Conservation (phyloP, 2,113 vertebrate species). For the Gallinago undulata region DNA sequence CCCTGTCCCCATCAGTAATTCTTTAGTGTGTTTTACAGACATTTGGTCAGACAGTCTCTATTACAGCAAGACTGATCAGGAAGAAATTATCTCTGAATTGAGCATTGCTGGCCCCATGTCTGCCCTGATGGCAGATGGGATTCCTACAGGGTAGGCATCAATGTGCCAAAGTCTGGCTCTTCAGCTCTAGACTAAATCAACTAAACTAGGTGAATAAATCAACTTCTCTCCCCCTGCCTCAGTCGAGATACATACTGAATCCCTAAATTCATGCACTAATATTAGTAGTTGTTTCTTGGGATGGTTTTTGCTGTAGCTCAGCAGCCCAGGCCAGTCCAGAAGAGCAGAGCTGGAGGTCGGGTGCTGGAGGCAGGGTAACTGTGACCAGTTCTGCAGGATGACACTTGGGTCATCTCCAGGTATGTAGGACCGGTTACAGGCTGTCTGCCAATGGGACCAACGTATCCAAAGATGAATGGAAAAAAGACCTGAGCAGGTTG, state of each 20-base stretch:
- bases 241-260: rapidly evolving
- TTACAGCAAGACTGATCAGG: not conserved
- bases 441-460: not conserved
- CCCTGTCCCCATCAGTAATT: not conserved
- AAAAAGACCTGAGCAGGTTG: not conserved
- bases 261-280: not conserved
- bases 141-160: not conserved
- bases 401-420: not conserved
- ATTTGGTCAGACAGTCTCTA: not conserved
- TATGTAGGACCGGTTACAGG: rapidly evolving
- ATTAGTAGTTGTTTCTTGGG: not conserved
- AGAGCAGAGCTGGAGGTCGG: not conserved
- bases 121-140: not conserved
- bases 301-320: not conserved
- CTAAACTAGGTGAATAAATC: not conserved
- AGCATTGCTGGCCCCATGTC: not conserved
- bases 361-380: not conserved
- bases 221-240: not conserved
- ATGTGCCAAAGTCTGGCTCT: not conserved
- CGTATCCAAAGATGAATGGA: not conserved
- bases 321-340: not conserved
- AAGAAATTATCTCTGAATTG: not conserved
- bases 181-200: not conserved
- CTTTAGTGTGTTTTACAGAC: not conserved
- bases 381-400: not conserved